Evolutionary conservation across 30 jellyfish, hydroid and myxozoan genomes (phyloP).

Genomic region (Hydra vulgaris): DNA sequence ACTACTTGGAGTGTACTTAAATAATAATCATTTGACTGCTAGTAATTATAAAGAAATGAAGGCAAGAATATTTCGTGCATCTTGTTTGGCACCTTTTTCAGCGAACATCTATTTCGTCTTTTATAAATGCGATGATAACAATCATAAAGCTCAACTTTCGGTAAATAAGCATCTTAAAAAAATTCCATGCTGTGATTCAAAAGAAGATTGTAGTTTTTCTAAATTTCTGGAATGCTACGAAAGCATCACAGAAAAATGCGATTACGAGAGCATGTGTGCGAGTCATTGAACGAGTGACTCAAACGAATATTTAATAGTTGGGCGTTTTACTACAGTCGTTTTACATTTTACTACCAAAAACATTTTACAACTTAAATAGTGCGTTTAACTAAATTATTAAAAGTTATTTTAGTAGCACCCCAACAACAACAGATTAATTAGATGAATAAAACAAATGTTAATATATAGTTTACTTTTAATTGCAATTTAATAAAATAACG

Average conservation of each 20-base stretch:
- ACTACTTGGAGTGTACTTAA: conserved; percentile 41
- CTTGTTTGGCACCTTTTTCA: neutral
- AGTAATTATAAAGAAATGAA: conserved; percentile 54
- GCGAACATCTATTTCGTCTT: neutral
- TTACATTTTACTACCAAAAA: no score
- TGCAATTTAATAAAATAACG: no score
- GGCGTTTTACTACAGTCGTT: no score
- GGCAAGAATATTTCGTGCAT: conserved; percentile 33
- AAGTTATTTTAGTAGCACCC: no score
- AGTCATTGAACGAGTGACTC: no score
- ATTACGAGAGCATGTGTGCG: neutral
- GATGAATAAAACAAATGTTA: no score
- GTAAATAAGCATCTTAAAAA: neutral
- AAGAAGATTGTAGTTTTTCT: neutral
- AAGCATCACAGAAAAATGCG: neutral
- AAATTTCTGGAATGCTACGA: neutral
- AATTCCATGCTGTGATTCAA: neutral
- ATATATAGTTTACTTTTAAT: no score
- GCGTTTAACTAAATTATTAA: no score
- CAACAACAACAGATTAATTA: no score
- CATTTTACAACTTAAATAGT: no score
- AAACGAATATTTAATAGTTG: no score
- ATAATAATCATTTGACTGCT: conserved; percentile 33
- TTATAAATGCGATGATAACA: neutral
- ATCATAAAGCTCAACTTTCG: neutral